phyloP scores from a whole-genome alignment of 2,113 vertebrate species.

The Grantiella picta region DNA sequence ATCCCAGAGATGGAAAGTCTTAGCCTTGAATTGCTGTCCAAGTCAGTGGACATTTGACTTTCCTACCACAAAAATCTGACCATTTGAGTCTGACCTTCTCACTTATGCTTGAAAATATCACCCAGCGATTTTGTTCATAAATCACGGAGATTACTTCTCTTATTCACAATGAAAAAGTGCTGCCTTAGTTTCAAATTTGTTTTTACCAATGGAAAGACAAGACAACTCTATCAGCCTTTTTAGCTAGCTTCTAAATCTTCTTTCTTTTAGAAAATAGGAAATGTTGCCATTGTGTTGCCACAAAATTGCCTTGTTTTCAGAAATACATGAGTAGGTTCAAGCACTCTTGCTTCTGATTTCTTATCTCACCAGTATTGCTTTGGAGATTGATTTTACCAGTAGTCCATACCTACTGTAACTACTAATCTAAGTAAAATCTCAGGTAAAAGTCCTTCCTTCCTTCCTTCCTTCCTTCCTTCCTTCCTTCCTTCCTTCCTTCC shows the following conservation, averaged over 20 bases:
- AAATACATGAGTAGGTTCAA: background rate
- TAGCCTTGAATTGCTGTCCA: slow-evolving; percentile 28
- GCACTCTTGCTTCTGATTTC: background rate
- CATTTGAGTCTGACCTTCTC: background rate
- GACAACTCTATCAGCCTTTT: background rate
- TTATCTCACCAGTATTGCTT: background rate
- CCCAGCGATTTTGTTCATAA: background rate
- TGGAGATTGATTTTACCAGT: background rate
- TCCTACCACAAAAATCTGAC: slow-evolving; percentile 26
- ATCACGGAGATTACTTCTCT: background rate
- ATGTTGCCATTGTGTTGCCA: background rate
- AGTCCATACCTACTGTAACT: background rate
- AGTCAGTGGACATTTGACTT: background rate
- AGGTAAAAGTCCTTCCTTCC: background rate
- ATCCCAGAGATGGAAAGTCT: slow-evolving; percentile 53
- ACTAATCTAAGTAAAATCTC: background rate
- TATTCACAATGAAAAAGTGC: background rate
- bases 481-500: background rate
- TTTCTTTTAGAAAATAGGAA: background rate
- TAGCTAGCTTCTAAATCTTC: background rate
- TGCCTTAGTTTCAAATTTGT: background rate
- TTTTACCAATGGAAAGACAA: background rate
- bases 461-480: background rate
- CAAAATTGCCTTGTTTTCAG: background rate
- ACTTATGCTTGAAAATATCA: background rate